Evolutionary conservation across 2,888 invertebrate genomes (phyloP), one percentile per base, ranked within the genome.

Genomic region (Acheta domesticus): DNA sequence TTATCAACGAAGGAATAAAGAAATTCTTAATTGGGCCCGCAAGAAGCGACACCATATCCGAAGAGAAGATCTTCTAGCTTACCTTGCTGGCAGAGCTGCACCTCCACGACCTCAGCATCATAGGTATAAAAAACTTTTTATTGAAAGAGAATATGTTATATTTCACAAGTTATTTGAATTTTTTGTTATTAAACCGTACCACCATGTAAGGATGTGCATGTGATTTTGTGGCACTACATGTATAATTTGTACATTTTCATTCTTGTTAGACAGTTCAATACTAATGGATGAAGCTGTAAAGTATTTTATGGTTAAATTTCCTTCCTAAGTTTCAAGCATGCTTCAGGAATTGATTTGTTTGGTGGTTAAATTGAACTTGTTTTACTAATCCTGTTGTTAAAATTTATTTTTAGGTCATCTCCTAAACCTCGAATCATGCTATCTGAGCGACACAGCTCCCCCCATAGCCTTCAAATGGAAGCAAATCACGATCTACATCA

Each of bases 31-130:
- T 84, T 94, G 94, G 94, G 93, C 92, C 20, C 89, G 91, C 83
- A 93, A 93, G 87, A 90, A 91, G 86, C 90, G 93, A 86, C 86
- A 88, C 77, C 90, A 92, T 86, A 94, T 94, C 83, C 89, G 93
- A 48, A 88, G 94, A 74, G 94, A 94, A 85, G 94, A 94, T 85
- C 88, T 94, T 48, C 87, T 94, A 84, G 92, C 93, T 21, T 94
- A 93, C 88, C 89, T 94, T 80, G 91, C 93, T 83, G 94, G 94
- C 49, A 92, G 91, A 86, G 89, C 91, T 83, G 89, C 91, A 80
- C 93, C 93, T 81, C 89, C 90, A 78, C 86, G 88, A 82, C 87
- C 88, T 80, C 88, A 88, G 83, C 86, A 88, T 84, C 89, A 88
- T 85, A 89, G 89, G 88, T 88, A 78, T 49, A 11, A 62, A 62